Percentiles rank a stretch among this genome's conserved stretches.
These are phyloP conservation scores for Sisyra nigra DNA, from an alignment of 2,888 invertebrate species.

Conservation along the genomic window DNA sequence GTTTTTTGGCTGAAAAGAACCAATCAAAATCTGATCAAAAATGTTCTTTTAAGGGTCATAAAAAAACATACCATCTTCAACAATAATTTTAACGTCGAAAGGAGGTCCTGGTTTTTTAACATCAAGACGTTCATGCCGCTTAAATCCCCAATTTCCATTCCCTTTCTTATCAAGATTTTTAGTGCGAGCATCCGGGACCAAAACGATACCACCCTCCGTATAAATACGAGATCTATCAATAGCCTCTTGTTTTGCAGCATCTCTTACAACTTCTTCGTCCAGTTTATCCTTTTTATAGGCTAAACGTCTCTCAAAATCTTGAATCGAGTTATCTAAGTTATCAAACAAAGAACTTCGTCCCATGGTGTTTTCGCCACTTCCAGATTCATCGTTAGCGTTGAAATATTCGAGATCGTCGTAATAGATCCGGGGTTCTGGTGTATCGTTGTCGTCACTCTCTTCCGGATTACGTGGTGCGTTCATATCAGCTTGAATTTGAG, in stretches of 20 bases:
- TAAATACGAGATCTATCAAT: constrained; percentile 26
- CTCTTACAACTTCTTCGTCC: constrained; percentile 10
- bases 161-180: not conserved
- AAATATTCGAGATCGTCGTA: constrained; percentile 32
- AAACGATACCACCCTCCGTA: constrained; percentile 44
- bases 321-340: constrained; percentile 10
- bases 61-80: not conserved
- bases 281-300: constrained; percentile 9
- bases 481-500: constrained; percentile 20
- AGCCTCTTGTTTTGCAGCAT: constrained; percentile 7
- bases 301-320: constrained; percentile 12
- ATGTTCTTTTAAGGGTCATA: not conserved
- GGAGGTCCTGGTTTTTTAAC: constrained; percentile 91
- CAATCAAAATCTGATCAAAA: no score
- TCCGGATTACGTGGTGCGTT: constrained; percentile 1
- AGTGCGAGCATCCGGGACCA: constrained; percentile 23
- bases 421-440: constrained; percentile 35
- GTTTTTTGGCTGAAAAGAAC: not conserved
- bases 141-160: constrained; percentile 58
- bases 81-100: constrained; percentile 37
- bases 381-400: constrained; percentile 16
- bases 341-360: not conserved
- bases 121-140: constrained; percentile 75
- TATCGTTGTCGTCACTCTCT: not conserved
- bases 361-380: constrained; percentile 25